These are phyloP conservation scores for Protobothrops flavoviridis DNA, from an alignment of 2,113 vertebrate species.

Conservation along the genomic window DNA sequence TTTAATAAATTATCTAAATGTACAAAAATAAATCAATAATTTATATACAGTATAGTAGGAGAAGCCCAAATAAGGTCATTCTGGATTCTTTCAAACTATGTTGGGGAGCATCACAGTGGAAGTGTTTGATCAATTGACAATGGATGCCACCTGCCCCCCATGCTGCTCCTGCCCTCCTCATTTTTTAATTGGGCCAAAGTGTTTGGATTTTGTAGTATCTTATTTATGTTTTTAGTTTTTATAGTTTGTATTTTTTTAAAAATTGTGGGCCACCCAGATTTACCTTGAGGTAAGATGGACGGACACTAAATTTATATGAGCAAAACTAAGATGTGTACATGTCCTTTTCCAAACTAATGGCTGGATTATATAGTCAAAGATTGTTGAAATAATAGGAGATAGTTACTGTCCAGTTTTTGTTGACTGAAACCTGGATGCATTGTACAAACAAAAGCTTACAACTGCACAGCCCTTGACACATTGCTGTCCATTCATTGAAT, in stretches of 20 bases:
- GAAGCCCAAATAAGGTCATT: slow-evolving; percentile 22
- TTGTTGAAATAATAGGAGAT: background rate
- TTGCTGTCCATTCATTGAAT: background rate
- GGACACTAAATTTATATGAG: background rate
- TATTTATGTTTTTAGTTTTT: background rate
- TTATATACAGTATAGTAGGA: background rate
- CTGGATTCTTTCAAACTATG: background rate
- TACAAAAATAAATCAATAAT: slow-evolving; percentile 16
- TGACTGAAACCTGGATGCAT: background rate
- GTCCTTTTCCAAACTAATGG: background rate
- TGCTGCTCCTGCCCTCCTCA: background rate
- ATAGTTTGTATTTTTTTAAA: background rate
- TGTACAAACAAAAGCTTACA: background rate
- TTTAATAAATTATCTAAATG: slow-evolving; percentile 27
- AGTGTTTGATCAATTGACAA: background rate
- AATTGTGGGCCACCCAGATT: background rate
- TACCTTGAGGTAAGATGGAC: background rate
- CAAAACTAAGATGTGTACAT: background rate
- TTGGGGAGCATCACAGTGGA: background rate
- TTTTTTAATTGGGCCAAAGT: background rate
- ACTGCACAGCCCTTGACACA: background rate
- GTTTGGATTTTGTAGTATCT: background rate
- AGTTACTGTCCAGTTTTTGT: background rate
- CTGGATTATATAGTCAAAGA: background rate
- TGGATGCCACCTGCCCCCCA: background rate